Evolutionary conservation across 2,113 vertebrate genomes (phyloP), one percentile per base, ranked within the genome.

Genomic region (Anseranas semipalmata): DNA sequence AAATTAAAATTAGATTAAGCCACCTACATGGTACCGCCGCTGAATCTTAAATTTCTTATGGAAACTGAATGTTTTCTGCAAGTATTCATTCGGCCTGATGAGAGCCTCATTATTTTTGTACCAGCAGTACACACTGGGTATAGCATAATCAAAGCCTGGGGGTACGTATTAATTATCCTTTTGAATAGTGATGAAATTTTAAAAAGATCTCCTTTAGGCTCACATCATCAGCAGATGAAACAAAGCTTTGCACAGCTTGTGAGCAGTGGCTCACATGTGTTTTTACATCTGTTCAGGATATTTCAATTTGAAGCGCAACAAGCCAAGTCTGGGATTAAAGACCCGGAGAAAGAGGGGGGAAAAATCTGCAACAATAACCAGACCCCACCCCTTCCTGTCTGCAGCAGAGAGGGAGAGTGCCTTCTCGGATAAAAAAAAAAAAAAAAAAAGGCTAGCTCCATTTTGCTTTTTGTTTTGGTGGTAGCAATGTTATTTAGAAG

Each of bases 161-260:
- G 99, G 99, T 99, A 99, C 98, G 98, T 99, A 99, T 99, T 99
- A 99, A 99, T 99, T 99, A 99, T 99, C 99, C 99, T 99, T 99
- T 99, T 99, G 99, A 99, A 99, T 99, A 99, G 99, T 99, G 99
- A 99, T 99, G 99, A 99, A 99, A 99, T 99, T 99, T 99, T 99
- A 99, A 99, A 99, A 99, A 99, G 99, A 98, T 98, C 98, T 99
- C 98, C 99, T 99, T 99, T 98, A 99, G 99, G 99, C 99, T 98
- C 98, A 98, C 98, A 98, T 99, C 99, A 98, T 98, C 98, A 98
- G 98, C 98, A 99, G 99, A 99, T 99, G 99, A 99, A 99, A 99
- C 99, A 99, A 99, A 99, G 98, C 98, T 96, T 97, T 97, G 97
- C 98, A 98, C 99, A 99, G 99, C 99, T 99, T 99, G 99, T 82